Evolutionary conservation across 2,797 vertebrate genomes (phyloP), one percentile per base, ranked within the genome.

Genomic region (Anabas testudineus): DNA sequence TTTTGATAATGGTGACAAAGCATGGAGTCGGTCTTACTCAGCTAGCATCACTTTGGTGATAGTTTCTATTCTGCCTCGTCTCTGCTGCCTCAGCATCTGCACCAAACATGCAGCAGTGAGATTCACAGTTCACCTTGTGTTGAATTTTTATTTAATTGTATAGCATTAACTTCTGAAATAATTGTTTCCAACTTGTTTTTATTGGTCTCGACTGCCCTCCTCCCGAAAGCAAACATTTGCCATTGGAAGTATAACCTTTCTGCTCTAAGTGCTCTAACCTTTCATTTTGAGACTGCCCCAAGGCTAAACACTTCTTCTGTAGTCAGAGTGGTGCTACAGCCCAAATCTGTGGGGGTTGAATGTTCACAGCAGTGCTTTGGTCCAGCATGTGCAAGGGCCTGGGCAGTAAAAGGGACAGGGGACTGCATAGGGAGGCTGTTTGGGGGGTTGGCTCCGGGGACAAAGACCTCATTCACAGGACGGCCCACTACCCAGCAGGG

Each of bases 391-490:
- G 82, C 80, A 83, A 84, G 80, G 76, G 72, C 83, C 67, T 65
- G 74, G 79, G 81, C 77, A 66, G 83, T 26, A 56, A 75, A n/a
- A 32, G 54, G 72, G 69, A 60, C 39, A 64, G 85, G 80, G 59
- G 64, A 80, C 66, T 80, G 71, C 62, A 80, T 70, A 55, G 83
- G 59, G 80, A 88, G 70, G 13, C 56, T 70, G 88, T 83, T 84
- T 66, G 72, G 89, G 89, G 87, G 89, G 90, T 87, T 90, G 88
- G 89, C 74, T 89, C 64, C 24, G 5, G 19, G 73, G 72, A 94
- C 93, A 94, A 94, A 93, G 89, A 70, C 75, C 67, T 82, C 76
- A 85, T 94, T 94, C 82, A 93, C 48, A 7, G 78, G 82, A 66
- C 82, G 30, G 71, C 89, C 89, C 86, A 89, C 90, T 76, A 51